phyloP scores from a whole-genome alignment of 2,113 vertebrate genomes.

The Hiodon alosoides region DNA sequence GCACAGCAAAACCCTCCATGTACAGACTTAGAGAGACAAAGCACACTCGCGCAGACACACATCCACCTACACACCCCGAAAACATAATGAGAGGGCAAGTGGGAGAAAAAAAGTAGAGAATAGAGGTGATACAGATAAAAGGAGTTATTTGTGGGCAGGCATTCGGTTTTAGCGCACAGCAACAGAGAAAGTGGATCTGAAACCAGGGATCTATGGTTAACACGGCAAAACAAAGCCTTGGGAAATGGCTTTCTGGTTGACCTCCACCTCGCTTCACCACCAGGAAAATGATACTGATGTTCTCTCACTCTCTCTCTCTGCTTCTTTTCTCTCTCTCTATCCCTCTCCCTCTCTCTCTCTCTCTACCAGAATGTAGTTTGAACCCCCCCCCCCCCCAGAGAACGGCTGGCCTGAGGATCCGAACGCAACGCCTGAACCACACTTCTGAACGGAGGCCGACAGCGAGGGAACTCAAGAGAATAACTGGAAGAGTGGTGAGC shows the following conservation, averaged over 20 bases:
- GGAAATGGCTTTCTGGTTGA: slow-evolving; percentile 27
- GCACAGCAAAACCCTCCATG: neutral
- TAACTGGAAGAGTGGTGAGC: no score
- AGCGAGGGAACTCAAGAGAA: no score
- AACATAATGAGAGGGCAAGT: neutral
- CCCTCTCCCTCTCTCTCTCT: no score
- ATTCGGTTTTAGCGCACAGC: slow-evolving; percentile 10
- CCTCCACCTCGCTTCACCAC: neutral
- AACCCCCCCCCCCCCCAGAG: no score
- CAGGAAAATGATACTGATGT: neutral
- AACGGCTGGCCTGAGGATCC: no score
- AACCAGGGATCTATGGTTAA: slow-evolving; percentile 9
- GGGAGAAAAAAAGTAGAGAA: neutral
- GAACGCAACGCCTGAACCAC: no score
- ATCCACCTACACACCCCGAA: neutral
- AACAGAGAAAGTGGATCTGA: slow-evolving; percentile 25
- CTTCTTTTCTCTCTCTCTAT: no score
- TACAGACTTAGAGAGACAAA: neutral
- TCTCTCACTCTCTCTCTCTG: neutral
- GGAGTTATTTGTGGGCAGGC: neutral
- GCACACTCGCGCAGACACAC: neutral
- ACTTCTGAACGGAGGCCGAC: no score
- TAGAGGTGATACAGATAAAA: neutral
- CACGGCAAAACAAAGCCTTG: slow-evolving; percentile 28
- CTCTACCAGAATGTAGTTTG: no score